A percentile compares a stretch with the other conserved stretches of the same genome.
phyloP scores from a whole-genome alignment of 2,797 vertebrate species.

The Anolis apletophallus region DNA sequence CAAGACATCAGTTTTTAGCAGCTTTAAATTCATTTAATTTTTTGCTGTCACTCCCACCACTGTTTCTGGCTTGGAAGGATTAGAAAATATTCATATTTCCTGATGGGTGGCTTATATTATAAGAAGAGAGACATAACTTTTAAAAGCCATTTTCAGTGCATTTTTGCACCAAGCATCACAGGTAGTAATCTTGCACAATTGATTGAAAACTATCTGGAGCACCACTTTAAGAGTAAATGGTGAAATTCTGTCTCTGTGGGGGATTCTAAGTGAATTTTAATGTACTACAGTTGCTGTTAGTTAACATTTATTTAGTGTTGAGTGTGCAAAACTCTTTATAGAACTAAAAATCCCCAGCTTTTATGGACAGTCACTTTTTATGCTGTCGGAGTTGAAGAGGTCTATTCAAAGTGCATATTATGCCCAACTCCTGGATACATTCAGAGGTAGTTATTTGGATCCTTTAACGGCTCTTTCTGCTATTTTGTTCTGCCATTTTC shows the following conservation, averaged over 20 bases:
- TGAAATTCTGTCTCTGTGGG: slow-evolving; percentile 19
- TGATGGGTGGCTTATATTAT: slow-evolving; percentile 57
- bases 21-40: slow-evolving; percentile 71
- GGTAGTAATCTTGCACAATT: slow-evolving; percentile 40
- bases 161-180: slow-evolving; percentile 53
- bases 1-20: slow-evolving; percentile 68
- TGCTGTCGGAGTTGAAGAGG: neutral
- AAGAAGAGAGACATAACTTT: slow-evolving; percentile 49
- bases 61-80: slow-evolving; percentile 57
- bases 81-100: slow-evolving; percentile 62
- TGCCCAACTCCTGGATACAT: too few relatives aligned
- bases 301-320: slow-evolving; percentile 16
- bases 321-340: slow-evolving; percentile 1
- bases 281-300: neutral
- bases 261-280: slow-evolving; percentile 10
- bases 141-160: slow-evolving; percentile 47
- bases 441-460: neutral
- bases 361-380: neutral
- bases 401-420: neutral
- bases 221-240: slow-evolving; percentile 45
- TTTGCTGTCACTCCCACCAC: slow-evolving; percentile 53
- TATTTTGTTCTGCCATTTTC: neutral
- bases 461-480: neutral
- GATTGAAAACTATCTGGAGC: slow-evolving; percentile 54
- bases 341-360: neutral